phyloP scores from a whole-genome alignment of 37 sponge, comb jelly and placozoan genomes.

The Ephydatia muelleri region DNA sequence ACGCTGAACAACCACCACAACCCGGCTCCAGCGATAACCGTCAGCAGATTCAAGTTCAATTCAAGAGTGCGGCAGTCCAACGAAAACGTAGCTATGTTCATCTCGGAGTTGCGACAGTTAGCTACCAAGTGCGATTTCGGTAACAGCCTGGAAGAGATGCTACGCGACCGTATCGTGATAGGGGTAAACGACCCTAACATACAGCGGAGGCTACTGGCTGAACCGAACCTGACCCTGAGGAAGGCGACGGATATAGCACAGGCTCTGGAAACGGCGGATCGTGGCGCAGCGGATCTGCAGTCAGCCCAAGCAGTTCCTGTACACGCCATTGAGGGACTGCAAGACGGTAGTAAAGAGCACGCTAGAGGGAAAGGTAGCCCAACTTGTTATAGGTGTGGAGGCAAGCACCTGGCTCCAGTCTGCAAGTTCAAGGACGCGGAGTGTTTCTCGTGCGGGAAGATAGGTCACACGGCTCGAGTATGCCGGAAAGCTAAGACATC shows the following conservation, averaged over 20 bases:
- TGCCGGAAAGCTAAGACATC: conserved; percentile 15
- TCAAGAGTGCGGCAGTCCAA: not conserved
- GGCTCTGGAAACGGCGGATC: conserved; percentile 45
- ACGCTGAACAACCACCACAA: not conserved
- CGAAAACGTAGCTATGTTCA: not conserved
- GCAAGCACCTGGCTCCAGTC: conserved; percentile 7
- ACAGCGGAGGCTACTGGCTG: conserved; percentile 32
- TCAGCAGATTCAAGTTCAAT: not conserved
- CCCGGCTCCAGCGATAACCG: not conserved
- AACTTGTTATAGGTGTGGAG: conserved; percentile 51
- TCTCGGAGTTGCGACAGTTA: not conserved
- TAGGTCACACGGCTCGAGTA: conserved; percentile 41
- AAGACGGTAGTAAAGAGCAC: not conserved
- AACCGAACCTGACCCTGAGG: conserved; percentile 18
- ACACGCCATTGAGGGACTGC: not conserved
- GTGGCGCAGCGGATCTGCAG: conserved; percentile 17
- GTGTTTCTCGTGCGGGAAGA: conserved; percentile 38
- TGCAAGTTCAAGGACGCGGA: conserved; percentile 35
- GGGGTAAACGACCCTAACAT: conserved; percentile 4
- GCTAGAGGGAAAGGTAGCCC: not conserved
- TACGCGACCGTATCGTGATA: conserved; percentile 2
- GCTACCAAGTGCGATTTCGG: conserved; percentile 1
- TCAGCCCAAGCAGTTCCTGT: not conserved
- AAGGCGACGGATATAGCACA: conserved; percentile 31
- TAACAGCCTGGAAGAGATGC: too few species aligned